Conservation (phyloP, 2,797 vertebrate genomes). For the Manis pentadactyla region DNA sequence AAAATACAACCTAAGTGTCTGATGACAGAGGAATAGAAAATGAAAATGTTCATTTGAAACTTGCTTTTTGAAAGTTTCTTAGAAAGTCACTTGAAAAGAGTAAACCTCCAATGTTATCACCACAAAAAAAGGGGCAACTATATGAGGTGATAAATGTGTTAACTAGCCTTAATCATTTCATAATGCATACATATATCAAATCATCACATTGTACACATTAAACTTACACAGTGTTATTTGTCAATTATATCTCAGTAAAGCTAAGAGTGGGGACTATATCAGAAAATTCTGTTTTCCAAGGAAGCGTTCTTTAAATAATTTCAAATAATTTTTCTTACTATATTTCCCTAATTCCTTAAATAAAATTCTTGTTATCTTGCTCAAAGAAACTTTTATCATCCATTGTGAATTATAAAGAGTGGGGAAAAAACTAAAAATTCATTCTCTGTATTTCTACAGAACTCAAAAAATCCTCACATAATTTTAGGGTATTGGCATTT, state of each 20-base stretch:
- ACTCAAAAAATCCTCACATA: background rate
- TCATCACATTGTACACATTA: background rate
- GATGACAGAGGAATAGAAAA: background rate
- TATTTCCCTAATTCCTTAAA: background rate
- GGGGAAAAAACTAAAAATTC: background rate
- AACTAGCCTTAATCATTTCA: background rate
- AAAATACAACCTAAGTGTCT: background rate
- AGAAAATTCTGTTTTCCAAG: background rate
- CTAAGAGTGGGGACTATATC: fast-evolving
- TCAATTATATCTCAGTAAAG: background rate
- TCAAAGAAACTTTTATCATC: background rate
- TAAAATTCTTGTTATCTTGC: background rate
- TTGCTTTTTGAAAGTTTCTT: background rate
- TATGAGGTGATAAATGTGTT: background rate
- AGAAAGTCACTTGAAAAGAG: background rate
- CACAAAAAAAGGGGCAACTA: background rate
- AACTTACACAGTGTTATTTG: background rate
- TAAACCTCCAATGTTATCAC: background rate
- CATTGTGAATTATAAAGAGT: background rate
- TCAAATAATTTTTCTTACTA: background rate
- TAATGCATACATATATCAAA: background rate
- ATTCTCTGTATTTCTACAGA: background rate
- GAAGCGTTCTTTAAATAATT: background rate
- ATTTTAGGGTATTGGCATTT: background rate
- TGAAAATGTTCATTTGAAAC: background rate